phyloP scores from a whole-genome alignment of 2,888 invertebrate genomes.

The Drosophila barbarae region DNA sequence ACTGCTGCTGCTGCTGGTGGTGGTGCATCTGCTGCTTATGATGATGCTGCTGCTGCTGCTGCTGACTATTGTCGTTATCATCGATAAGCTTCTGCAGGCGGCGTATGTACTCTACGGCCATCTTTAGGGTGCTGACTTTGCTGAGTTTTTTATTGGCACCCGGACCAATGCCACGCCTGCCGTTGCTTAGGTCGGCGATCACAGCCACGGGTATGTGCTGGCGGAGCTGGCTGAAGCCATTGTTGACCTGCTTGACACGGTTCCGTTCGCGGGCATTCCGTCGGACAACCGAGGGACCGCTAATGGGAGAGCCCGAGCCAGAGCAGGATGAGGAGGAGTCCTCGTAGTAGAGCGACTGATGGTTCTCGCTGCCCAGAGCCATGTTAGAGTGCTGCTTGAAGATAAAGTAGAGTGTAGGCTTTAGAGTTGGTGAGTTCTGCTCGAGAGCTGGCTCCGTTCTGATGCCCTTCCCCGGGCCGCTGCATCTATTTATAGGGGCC shows the following conservation, averaged over 20 bases:
- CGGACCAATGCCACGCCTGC: constrained; percentile 84
- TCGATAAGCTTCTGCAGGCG: constrained; percentile 84
- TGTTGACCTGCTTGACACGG: constrained; percentile 96
- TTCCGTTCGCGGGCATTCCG: constrained; percentile 96
- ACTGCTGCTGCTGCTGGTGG: constrained; percentile 40
- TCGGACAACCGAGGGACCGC: constrained; percentile 88
- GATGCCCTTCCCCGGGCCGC: constrained; percentile 78
- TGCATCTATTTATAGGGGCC: constrained; percentile 70
- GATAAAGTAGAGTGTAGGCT: constrained; percentile 37
- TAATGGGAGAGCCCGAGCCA: constrained; percentile 9
- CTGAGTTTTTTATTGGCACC: constrained; percentile 89
- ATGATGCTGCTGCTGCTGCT: constrained; percentile 34
- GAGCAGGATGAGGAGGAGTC: constrained; percentile 28
- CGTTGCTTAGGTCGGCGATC: constrained; percentile 85
- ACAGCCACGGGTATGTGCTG: constrained; percentile 92
- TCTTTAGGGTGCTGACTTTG: constrained; percentile 92
- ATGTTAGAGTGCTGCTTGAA: constrained; percentile 36
- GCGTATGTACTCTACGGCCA: constrained; percentile 94
- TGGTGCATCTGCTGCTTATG: constrained; percentile 35
- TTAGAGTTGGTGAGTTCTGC: constrained; percentile 45
- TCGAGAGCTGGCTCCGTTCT: constrained; percentile 76
- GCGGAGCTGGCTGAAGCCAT: constrained; percentile 92
- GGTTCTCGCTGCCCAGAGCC: constrained; percentile 68
- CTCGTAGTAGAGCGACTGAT: constrained; percentile 31
- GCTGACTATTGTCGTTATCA: constrained; percentile 63